Conservation (phyloP, 2,797 vertebrate species). For the Uromys caudimaculatus region DNA sequence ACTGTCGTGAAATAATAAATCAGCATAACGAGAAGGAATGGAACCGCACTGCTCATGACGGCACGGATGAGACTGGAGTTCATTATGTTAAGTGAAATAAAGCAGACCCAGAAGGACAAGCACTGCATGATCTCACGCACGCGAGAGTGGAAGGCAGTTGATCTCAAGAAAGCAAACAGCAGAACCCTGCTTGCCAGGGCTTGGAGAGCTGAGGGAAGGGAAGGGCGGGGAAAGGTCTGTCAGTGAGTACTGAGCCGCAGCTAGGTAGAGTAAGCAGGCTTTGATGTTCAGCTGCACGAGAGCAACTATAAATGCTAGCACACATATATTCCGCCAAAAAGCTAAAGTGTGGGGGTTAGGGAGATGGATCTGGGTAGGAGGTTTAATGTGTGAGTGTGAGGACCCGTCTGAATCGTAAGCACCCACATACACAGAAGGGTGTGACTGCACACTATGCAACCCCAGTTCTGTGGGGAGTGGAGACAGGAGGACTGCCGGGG, state of each 20-base stretch:
- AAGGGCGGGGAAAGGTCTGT: not conserved
- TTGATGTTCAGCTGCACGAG: not conserved
- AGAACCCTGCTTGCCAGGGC: not conserved
- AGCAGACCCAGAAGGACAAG: not conserved
- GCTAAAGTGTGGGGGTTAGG: not conserved
- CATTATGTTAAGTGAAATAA: not conserved
- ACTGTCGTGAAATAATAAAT: constrained; percentile 20
- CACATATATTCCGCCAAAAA: not conserved
- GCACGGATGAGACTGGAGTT: not conserved
- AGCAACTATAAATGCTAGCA: accelerated
- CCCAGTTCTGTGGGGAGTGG: not conserved
- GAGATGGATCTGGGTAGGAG: not conserved
- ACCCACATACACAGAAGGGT: not conserved
- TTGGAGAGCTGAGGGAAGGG: not conserved
- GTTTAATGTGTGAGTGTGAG: not conserved
- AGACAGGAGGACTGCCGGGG: not conserved
- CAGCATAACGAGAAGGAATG: not conserved
- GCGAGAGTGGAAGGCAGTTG: not conserved
- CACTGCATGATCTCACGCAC: not conserved
- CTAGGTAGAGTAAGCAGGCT: no score
- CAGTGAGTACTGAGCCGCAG: not conserved
- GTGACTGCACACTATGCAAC: not conserved
- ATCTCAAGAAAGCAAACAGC: not conserved
- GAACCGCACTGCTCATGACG: not conserved
- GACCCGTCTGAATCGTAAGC: not conserved